phyloP scores from a whole-genome alignment of 2,888 invertebrate species.

The Ferdinandea cuprea region DNA sequence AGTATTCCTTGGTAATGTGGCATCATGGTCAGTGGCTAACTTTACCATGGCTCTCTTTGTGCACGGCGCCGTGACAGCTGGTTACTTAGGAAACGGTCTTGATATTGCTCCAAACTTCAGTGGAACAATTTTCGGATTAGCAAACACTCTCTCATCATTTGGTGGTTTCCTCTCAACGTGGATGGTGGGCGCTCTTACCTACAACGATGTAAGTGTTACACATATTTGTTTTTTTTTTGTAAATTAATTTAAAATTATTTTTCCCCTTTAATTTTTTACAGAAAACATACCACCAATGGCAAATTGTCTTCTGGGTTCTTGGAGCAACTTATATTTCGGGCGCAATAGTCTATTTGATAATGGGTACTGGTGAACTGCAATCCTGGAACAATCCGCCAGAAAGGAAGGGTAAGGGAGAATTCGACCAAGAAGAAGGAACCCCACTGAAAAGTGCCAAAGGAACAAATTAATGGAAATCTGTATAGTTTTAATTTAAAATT shows the following conservation, averaged over 20 bases:
- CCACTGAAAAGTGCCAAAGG: slow-evolving; percentile 82
- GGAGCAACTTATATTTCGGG: slow-evolving; percentile 88
- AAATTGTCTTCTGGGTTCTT: slow-evolving; percentile 91
- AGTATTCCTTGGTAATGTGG: slow-evolving; percentile 88
- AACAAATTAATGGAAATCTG: slow-evolving; percentile 69
- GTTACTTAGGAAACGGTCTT: slow-evolving; percentile 92
- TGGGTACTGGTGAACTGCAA: slow-evolving; percentile 87
- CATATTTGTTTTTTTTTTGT: neutral
- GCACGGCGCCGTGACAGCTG: slow-evolving; percentile 93
- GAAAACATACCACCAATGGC: slow-evolving; percentile 91
- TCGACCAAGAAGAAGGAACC: slow-evolving; percentile 80
- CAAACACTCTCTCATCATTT: slow-evolving; percentile 92
- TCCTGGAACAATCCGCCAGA: slow-evolving; percentile 84
- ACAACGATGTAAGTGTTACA: slow-evolving; percentile 86
- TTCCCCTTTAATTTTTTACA: slow-evolving; percentile 80
- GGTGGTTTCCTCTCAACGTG: slow-evolving; percentile 92
- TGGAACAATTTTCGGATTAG: slow-evolving; percentile 93
- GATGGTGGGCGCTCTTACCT: slow-evolving; percentile 91
- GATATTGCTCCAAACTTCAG: slow-evolving; percentile 95
- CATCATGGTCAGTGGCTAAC: slow-evolving; percentile 89
- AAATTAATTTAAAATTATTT: neutral
- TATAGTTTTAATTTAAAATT: slow-evolving; percentile 45
- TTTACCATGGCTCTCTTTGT: slow-evolving; percentile 92
- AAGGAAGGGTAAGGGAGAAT: slow-evolving; percentile 76
- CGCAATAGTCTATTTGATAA: slow-evolving; percentile 85